Evolutionary conservation across 2,888 invertebrate genomes (phyloP).

Genomic region (Hemaris fuciformis): DNA sequence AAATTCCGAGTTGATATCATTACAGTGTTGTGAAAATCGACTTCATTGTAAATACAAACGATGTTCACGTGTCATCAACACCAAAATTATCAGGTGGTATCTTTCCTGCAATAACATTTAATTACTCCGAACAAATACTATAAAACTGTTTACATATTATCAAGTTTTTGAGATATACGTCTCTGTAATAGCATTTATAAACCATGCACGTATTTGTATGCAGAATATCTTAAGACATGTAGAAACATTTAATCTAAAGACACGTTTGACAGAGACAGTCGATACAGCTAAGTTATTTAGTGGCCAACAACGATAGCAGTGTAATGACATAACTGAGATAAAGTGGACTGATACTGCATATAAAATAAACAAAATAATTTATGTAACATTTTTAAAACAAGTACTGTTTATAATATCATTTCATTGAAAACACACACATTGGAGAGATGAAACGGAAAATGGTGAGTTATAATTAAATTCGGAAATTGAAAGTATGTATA

Average conservation of each 20-base stretch:
- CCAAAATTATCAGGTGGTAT: slow-evolving; percentile 25
- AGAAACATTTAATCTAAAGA: slow-evolving; percentile 18
- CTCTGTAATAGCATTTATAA: slow-evolving; percentile 38
- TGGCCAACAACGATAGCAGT: slow-evolving; percentile 44
- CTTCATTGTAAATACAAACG: slow-evolving; percentile 19
- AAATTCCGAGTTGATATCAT: slow-evolving; percentile 20
- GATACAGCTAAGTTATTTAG: slow-evolving; percentile 38
- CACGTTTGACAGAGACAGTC: slow-evolving; percentile 31
- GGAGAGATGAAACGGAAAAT: too few relatives aligned
- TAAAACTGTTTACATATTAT: slow-evolving; percentile 30
- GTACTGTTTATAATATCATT: not conserved
- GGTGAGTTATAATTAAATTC: too few relatives aligned
- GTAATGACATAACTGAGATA: slow-evolving; percentile 41
- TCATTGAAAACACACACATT: not conserved
- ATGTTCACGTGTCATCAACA: not conserved
- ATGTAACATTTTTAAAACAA: not conserved
- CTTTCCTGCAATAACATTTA: slow-evolving; percentile 27
- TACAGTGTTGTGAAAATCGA: slow-evolving; percentile 19
- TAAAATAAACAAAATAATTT: slow-evolving; percentile 24
- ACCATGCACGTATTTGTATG: slow-evolving; percentile 17
- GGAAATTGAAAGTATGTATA: too few relatives aligned
- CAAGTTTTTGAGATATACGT: slow-evolving; percentile 30
- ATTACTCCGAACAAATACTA: slow-evolving; percentile 10
- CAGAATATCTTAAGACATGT: slow-evolving; percentile 21
- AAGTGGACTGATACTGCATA: slow-evolving; percentile 27